Evolutionary conservation across 2,888 invertebrate genomes (phyloP), one percentile per base, ranked within the genome.

Genomic region (Hydriomena furcata): DNA sequence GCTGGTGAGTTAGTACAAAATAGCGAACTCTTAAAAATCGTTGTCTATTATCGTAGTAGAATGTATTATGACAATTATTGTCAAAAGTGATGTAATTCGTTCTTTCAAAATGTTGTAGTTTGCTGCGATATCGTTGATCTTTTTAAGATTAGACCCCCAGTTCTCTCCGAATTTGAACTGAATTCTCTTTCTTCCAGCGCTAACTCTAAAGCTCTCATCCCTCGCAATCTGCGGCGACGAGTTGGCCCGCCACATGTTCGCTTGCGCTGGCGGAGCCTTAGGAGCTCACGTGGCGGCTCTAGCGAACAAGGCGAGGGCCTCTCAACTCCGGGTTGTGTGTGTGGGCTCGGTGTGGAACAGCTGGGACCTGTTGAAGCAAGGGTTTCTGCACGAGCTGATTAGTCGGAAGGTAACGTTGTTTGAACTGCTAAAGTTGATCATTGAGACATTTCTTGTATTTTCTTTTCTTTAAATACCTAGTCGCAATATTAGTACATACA

Each of bases 311-410:
- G 45, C 84, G 95, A 44, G 96, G 94, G 91, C 91, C 41, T 93
- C 0, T 79, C 95, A 24, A 1, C 13, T 97, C 30, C 92, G 94
- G 37, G 92, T 99, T 0, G 94, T 98, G 0, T 98, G 98, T 75
- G 97, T 98, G 0, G 99, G 99, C 0, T 98, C 98, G 0, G 98
- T 99, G 0, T 99, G 97, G 96, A 93, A 95, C 56, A 98, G 98
- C 73, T 99, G 98, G 98, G 86, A 93, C 2, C 91, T 95, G 17
- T 75, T 99, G 54, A 91, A 94, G 68, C 86, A 93, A 1, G 97
- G 96, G 0, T 94, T 96, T 61, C 69, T 93, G 1, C 68, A 80
- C 1, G 91, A 92, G 53, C 76, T 95, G 2, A 68, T 84, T 3
- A 65, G 79, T 5, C 79, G 87, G 27, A 65, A 82, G 37, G 78